Conservation (phyloP, 2,888 invertebrate genomes). For the Aplocera efformata region DNA sequence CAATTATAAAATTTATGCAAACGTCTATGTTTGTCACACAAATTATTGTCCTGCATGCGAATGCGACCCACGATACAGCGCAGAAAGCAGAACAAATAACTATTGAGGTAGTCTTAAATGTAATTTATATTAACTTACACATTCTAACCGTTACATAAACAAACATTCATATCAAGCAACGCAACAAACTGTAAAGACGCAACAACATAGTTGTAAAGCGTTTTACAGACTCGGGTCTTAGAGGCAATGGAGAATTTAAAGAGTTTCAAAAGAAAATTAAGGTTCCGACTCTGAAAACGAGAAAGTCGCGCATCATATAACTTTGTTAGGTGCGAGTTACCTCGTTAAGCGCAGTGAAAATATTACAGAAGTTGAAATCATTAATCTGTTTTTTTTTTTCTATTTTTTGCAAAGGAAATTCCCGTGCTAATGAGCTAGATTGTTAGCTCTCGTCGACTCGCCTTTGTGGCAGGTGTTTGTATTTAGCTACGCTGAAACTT, state of each 20-base stretch:
- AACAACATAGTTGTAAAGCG: constrained; percentile 32
- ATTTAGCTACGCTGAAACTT: constrained; percentile 46
- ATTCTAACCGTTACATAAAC: too few species aligned
- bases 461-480: constrained; percentile 51
- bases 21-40: too few species aligned
- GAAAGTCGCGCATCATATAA: constrained; percentile 58
- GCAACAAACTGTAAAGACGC: constrained; percentile 14
- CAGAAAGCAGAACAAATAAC: too few species aligned
- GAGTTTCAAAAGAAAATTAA: constrained; percentile 72
- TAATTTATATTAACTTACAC: too few species aligned
- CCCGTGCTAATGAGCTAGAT: constrained; percentile 65
- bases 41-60: too few species aligned
- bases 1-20: too few species aligned
- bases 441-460: constrained; percentile 46
- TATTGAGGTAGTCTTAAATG: too few species aligned
- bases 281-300: constrained; percentile 51
- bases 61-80: too few species aligned
- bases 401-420: constrained; percentile 49
- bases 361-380: constrained; percentile 58
- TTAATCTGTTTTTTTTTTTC: constrained; percentile 58
- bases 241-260: constrained; percentile 67
- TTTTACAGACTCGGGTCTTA: constrained; percentile 50
- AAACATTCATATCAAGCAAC: too few species aligned
- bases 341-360: constrained; percentile 65
- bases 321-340: constrained; percentile 69